These are phyloP conservation scores for Clivina fossor DNA, from an alignment of 2,888 invertebrate genomes.

Conservation along the genomic window DNA sequence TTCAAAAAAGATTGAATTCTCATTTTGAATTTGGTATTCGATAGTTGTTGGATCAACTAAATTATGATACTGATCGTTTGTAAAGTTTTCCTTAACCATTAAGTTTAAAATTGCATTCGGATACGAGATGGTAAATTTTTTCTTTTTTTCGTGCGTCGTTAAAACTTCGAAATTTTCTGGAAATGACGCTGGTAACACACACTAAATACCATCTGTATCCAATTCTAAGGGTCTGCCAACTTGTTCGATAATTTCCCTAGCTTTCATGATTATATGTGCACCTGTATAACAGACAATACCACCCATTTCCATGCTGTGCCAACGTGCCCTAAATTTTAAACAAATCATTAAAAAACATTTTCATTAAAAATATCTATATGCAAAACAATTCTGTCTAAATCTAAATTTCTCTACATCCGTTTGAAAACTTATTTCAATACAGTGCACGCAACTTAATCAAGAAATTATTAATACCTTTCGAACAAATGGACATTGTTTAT, in stretches of 20 bases:
- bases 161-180: conserved; percentile 90
- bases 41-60: conserved; percentile 65
- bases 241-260: conserved; percentile 94
- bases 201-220: conserved; percentile 99
- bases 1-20: conserved; percentile 99
- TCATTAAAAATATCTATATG: conserved; percentile 17
- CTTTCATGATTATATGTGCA: conserved; percentile 93
- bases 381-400: not conserved
- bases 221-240: conserved; percentile 91
- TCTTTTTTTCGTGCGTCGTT: conserved; percentile 79
- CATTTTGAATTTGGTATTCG: conserved; percentile 74
- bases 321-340: conserved; percentile 72
- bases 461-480: no score
- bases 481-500: no score
- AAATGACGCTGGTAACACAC: conserved; percentile 92
- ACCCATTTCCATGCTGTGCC: conserved; percentile 99
- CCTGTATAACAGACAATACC: conserved; percentile 99
- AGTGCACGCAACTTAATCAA: no score
- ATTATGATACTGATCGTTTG: conserved; percentile 96
- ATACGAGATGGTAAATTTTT: conserved; percentile 90
- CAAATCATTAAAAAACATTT: conserved; percentile 32
- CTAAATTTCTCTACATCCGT: not conserved
- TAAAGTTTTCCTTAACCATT: conserved; percentile 97
- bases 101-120: conserved; percentile 96
- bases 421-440: not conserved